Conservation (phyloP, 2,888 invertebrate species). For the Tyria jacobaeae region DNA sequence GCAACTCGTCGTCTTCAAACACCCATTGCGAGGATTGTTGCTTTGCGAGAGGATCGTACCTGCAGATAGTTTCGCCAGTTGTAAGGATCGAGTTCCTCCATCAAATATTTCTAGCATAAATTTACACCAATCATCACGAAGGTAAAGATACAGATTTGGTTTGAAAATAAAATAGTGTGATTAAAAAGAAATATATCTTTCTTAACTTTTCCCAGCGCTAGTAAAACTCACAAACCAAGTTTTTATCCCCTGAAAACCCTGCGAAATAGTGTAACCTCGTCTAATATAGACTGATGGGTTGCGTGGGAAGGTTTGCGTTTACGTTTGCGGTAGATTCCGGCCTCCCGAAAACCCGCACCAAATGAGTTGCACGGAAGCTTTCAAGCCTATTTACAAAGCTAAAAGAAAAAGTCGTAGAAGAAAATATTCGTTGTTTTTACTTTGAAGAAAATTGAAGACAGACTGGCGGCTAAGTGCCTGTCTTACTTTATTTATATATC, state of each 20-base stretch:
- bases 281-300: conserved; percentile 44
- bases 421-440: conserved; percentile 46
- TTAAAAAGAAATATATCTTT: too few species aligned
- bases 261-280: conserved; percentile 31
- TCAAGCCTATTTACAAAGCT: conserved; percentile 62
- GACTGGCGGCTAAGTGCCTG: conserved; percentile 28
- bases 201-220: not conserved
- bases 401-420: conserved; percentile 65
- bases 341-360: conserved; percentile 45
- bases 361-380: conserved; percentile 67
- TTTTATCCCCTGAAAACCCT: conserved; percentile 23
- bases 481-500: conserved; percentile 38
- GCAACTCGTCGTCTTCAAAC: too few species aligned
- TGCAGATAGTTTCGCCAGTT: too few species aligned
- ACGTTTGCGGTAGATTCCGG: conserved; percentile 30
- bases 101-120: too few species aligned
- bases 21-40: too few species aligned
- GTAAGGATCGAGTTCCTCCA: too few species aligned
- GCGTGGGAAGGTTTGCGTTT: conserved; percentile 43
- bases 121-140: too few species aligned
- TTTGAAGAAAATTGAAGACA: conserved; percentile 23
- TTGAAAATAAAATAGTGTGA: too few species aligned
- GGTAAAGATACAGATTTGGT: too few species aligned
- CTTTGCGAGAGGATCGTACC: too few species aligned
- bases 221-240: not conserved